Base-by-base conservation (phyloP, 2,113 vertebrate species). In the western clawed frog (Xenopus tropicalis) region DNA sequence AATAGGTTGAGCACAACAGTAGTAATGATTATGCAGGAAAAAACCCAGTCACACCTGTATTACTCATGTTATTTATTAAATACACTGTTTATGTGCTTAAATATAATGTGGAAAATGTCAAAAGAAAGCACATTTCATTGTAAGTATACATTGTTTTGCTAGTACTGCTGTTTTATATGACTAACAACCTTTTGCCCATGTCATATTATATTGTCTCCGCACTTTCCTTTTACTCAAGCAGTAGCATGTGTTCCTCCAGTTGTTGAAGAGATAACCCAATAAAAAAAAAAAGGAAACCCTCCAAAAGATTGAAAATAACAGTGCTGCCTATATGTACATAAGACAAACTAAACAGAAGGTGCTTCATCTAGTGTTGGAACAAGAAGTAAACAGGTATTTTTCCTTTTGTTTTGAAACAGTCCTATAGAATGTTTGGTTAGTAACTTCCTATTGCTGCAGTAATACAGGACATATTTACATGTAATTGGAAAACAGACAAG, bases 301-400 rank as follows among this genome's bases (percentile, higher is more conserved):
- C 62, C 12, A 29, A 51, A 61, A n/a, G 23, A 71, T 72, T 68
- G 10, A 51, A 83, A 83, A 83, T 88, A 87, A 86, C 85, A 89
- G 85, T 89, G 87, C 86, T 85, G 84, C 84, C 85, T 82, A 83
- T 86, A 84, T 86, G 74, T 86, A 86, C 78, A 86, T 78, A 83
- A 79, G 71, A 78, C 77, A 67, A 29, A 78, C 78, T 84, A 85
- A 83, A 81, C 78, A 81, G 82, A 24, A 84, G 83, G 80, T 85
- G 78, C 80, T 19, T 51, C 65, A 20, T 54, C 46, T 20, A 58
- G 51, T 23, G 67, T 59, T 43, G 29, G 3, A 13, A 42, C 37
- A 54, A 22, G n/a, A 82, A 86, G 79, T 11, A 20, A 65, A 21
- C 54, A 71, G 79, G 79, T 79, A 70, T 74, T 57, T 75, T 70